phyloP scores from a whole-genome alignment of 2,797 vertebrate genomes.

The Rhabdomys pumilio region DNA sequence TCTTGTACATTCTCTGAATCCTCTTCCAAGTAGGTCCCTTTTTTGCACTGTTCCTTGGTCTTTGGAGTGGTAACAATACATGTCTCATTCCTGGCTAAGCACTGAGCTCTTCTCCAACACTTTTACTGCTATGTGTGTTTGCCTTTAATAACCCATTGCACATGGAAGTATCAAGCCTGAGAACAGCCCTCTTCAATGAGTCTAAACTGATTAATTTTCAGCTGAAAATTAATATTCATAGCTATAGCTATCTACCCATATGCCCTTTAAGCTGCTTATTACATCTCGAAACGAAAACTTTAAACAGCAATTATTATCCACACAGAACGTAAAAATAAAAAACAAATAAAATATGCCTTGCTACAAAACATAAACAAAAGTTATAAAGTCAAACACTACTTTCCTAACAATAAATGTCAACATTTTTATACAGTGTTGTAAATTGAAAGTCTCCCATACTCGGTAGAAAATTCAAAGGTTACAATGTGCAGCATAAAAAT shows the following conservation, averaged over 20 bases:
- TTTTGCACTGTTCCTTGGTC: not conserved
- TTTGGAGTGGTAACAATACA: not conserved
- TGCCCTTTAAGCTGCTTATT: not conserved
- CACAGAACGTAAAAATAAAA: not conserved
- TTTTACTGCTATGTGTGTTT: not conserved
- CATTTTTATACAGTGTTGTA: slow-evolving; percentile 39
- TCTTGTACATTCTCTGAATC: not conserved
- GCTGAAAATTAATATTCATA: not conserved
- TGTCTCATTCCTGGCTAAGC: not conserved
- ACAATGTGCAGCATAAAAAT: slow-evolving; percentile 33
- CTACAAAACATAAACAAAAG: slow-evolving; percentile 55
- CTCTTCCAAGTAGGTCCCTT: no score
- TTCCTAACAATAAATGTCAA: slow-evolving; percentile 43
- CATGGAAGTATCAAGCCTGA: not conserved
- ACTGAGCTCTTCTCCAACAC: not conserved
- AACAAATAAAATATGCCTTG: not conserved
- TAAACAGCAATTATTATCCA: not conserved
- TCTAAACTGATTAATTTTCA: not conserved
- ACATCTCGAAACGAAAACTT: not conserved
- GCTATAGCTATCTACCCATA: not conserved
- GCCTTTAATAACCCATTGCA: not conserved
- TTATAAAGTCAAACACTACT: not conserved
- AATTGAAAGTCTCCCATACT: not conserved
- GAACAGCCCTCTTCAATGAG: not conserved
- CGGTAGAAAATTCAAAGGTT: slow-evolving; percentile 52